Base-by-base conservation (phyloP, 2,113 vertebrate species). In the Archilochus colubris region DNA sequence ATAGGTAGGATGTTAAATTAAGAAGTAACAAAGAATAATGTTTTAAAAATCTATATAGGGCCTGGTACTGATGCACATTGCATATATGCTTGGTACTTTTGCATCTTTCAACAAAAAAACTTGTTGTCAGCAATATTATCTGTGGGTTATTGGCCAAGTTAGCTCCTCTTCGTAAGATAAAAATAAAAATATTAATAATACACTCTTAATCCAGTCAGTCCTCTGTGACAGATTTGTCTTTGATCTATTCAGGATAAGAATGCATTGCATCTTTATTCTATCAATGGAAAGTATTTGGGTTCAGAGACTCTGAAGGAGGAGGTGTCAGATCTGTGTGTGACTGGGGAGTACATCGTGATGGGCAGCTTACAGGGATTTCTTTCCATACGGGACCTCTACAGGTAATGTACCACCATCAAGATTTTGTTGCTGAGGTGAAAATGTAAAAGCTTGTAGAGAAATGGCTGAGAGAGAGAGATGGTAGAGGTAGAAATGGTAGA, bases 291-390 rank as follows among this genome's bases (percentile, higher is more conserved):
- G 51, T 97, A 98, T 53, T 97, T 99, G 75, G 96, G 97, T 79
- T 99, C 98, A 25, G 98, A 99, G 95, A 96, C 96, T 55, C 98
- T 99, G 96, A 98, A 98, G 94, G 99, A 99, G 95, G 99, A 99
- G 92, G 97, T 99, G 96, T 98, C 99, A 8, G 99, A 99, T 58
- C 97, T 99, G 95, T 99, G 98, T 89, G 97, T 99, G 86, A 98
- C 98, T 31, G 98, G 99, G 36, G 99, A 99, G 91, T 97, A 98
- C 48, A 97, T 99, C 0, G 97, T 99, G 83, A 98, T 98, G 59
- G 99, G 99, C 91, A 99, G 99, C 40, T 97, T 99, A 72, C 99
- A 99, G 94, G 99, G 99, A 51, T 98, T 98, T 96, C 97, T 99
- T 36, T 99, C 99, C 69, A 98, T 99, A 97, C 97, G 99, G 73